Base-by-base conservation (phyloP, 2,113 vertebrate genomes). In the Smithornis capensis region DNA sequence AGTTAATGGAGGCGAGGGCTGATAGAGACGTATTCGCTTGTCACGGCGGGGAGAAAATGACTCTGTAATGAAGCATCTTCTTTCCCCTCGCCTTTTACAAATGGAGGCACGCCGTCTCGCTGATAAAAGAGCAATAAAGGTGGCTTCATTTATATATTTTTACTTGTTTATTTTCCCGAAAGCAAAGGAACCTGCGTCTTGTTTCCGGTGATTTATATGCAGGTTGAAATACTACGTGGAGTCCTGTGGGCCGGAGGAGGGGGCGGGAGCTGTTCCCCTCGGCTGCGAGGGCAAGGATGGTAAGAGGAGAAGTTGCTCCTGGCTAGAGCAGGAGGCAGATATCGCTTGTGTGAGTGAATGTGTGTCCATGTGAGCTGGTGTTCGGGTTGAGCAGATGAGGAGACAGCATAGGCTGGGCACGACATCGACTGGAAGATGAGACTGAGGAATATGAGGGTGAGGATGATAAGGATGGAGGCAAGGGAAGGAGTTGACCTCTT, bases 1-100 rank as follows among this genome's bases (percentile, higher is more conserved):
- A 90, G 92, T 97, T 97, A 97, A 97, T 97, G 97, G 47, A 19
- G 96, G 93, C 67, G 92, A 92, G 22, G 94, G 95, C 92, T 97
- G 38, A 47, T 53, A 29, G 96, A 96, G 95, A 94, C 63, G 47
- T 92, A 97, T 95, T 96, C 96, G 90, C 96, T 96, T 95, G 93
- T 87, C 86, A n/a, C n/a, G 31, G 89, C 87, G 81, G 92, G 93
- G 71, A n/a, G 31, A 71, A 90, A 89, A 71, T 52, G 92, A 91
- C 87, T 95, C 91, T 79, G 90, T 96, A 96, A 90, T 50, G 80
- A 70, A 75, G 93, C 49, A 76, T 68, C 71, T 73, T 57, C 27
- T n/a, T 40, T 25, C 0, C 5, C 17, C 9, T 7, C 81, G 27
- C 57, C 65, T 79, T 88, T 87, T 82, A 56, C 59, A 82, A 95